Evolutionary conservation across 2,888 invertebrate genomes (phyloP).

Genomic region (Sisyra terminalis): DNA sequence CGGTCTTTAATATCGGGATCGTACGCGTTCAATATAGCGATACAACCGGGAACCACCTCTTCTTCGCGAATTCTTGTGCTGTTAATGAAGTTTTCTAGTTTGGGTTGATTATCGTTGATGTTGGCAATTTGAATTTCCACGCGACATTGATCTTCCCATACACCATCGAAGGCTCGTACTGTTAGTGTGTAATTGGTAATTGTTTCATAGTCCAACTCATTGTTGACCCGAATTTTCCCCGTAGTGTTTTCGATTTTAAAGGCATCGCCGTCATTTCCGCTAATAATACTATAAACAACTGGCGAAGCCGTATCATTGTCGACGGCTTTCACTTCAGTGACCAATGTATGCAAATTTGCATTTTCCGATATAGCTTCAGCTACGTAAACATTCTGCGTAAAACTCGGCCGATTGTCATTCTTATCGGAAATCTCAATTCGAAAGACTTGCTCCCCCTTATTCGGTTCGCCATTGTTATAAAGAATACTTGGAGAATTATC

Average conservation of each 20-base stretch:
- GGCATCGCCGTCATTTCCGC: constrained; percentile 72
- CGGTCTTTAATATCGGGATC: constrained; percentile 75
- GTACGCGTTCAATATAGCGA: constrained; percentile 56
- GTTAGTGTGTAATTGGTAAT: constrained; percentile 72
- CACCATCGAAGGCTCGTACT: constrained; percentile 70
- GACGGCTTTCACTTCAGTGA: constrained; percentile 73
- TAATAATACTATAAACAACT: constrained; percentile 73
- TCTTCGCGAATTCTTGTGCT: constrained; percentile 65
- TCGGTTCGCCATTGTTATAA: constrained; percentile 45
- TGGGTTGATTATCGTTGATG: constrained; percentile 85
- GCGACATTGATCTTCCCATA: constrained; percentile 63
- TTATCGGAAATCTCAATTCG: constrained; percentile 86
- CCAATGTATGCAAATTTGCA: constrained; percentile 64
- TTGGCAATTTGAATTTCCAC: constrained; percentile 77
- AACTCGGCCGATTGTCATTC: constrained; percentile 88
- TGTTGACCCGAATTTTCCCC: constrained; percentile 70
- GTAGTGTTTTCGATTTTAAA: constrained; percentile 74
- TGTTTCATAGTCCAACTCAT: constrained; percentile 65
- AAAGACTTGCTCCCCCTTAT: constrained; percentile 64
- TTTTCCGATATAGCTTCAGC: constrained; percentile 67
- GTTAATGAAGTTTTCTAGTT: constrained; percentile 53
- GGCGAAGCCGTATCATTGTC: constrained; percentile 82
- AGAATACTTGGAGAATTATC: constrained; percentile 80
- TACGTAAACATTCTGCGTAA: constrained; percentile 57
- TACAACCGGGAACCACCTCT: constrained; percentile 46